phyloP scores from a whole-genome alignment of 1,140 invertebrate genomes.

The Cheumatopsyche charites region DNA sequence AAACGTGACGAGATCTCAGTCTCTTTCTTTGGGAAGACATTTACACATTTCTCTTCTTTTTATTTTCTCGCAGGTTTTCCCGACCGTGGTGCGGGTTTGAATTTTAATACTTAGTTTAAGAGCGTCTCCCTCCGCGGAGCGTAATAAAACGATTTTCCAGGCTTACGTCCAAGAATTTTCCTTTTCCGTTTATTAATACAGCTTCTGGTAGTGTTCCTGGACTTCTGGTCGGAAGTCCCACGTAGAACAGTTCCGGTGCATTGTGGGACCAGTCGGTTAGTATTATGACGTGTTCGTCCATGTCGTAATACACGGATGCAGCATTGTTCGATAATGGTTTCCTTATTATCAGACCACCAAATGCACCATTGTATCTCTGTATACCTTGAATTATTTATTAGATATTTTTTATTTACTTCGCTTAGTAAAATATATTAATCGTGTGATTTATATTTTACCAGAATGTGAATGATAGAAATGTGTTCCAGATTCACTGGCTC shows the following conservation, averaged over 20 bases:
- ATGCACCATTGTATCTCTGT: constrained; percentile 59
- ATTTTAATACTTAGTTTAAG: too few relatives aligned
- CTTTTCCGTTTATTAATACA: constrained; percentile 64
- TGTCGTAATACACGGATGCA: constrained; percentile 52
- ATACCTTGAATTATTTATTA: constrained; percentile 50
- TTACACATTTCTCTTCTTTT: too few relatives aligned
- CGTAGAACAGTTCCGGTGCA: constrained; percentile 49
- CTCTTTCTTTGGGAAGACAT: too few relatives aligned
- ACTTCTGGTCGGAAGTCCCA: constrained; percentile 45
- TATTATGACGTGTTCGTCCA: constrained; percentile 53
- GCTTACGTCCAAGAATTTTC: constrained; percentile 52
- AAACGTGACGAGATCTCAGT: too few relatives aligned
- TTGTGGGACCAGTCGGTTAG: constrained; percentile 53
- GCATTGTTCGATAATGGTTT: constrained; percentile 51
- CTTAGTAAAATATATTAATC: not conserved
- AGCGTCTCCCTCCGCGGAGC: too few relatives aligned
- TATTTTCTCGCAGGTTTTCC: too few relatives aligned
- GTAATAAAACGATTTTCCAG: not conserved
- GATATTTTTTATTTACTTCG: not conserved
- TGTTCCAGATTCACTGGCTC: constrained; percentile 61
- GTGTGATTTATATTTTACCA: constrained; percentile 55
- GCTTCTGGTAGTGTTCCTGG: constrained; percentile 56
- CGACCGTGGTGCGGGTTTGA: too few relatives aligned
- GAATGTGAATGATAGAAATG: constrained; percentile 68
- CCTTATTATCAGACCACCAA: constrained; percentile 57